Evolutionary conservation across 2,113 vertebrate genomes (phyloP).

Genomic region (Nerophis lumbriciformis): DNA sequence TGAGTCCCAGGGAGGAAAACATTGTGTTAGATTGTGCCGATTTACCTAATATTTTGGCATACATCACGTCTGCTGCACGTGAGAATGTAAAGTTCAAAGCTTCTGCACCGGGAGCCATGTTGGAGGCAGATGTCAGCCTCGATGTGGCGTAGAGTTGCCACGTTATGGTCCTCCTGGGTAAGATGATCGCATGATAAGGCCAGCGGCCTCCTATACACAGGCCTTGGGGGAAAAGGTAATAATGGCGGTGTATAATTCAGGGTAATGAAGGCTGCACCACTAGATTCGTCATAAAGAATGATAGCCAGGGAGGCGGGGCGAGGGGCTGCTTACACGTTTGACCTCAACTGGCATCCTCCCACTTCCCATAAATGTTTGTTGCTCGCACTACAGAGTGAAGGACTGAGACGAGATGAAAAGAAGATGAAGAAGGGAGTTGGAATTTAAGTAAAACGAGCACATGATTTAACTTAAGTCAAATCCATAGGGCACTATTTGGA

Average conservation of each 20-base stretch:
- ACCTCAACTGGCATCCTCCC: slow-evolving; percentile 64
- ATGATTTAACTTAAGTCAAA: slow-evolving; percentile 35
- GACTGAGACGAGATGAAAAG: slow-evolving; percentile 13
- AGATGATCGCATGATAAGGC: slow-evolving; percentile 64
- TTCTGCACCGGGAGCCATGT: slow-evolving; percentile 44
- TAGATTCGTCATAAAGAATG: slow-evolving; percentile 67
- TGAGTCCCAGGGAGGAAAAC: too few relatives aligned
- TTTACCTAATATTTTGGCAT: slow-evolving; percentile 10
- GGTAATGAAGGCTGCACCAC: slow-evolving; percentile 68
- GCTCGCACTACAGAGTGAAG: slow-evolving; percentile 34
- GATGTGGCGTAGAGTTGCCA: slow-evolving; percentile 38
- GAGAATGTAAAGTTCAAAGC: slow-evolving; percentile 61
- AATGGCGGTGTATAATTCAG: slow-evolving; percentile 64
- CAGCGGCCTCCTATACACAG: slow-evolving; percentile 38
- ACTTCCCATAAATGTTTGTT: slow-evolving; percentile 55
- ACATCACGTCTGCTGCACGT: slow-evolving; percentile 39
- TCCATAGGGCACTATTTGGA: slow-evolving; percentile 35
- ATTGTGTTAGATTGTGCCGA: too few relatives aligned
- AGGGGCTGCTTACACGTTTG: slow-evolving; percentile 47
- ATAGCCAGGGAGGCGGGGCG: slow-evolving; percentile 48
- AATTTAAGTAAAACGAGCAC: neutral
- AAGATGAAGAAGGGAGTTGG: slow-evolving; percentile 24
- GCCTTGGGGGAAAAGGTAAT: slow-evolving; percentile 60
- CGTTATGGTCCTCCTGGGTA: slow-evolving; percentile 55
- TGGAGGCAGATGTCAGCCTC: slow-evolving; percentile 63